These are phyloP conservation scores for Gobiocypris rarus DNA, from an alignment of 2,113 vertebrate genomes.

Conservation along the genomic window DNA sequence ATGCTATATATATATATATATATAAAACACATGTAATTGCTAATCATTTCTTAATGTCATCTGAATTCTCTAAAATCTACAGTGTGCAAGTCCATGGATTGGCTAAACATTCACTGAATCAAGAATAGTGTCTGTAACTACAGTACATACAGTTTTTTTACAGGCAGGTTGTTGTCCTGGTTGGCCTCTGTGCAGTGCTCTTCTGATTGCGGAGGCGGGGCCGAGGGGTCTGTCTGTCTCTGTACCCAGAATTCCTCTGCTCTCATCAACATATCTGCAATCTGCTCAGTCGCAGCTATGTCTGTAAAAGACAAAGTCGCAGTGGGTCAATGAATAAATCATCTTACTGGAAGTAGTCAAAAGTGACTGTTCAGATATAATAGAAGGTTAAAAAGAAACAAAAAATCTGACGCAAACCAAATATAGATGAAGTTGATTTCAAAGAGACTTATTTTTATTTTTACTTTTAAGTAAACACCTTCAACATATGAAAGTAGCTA, in stretches of 20 bases:
- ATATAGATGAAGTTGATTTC: not conserved
- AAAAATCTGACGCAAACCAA: not conserved
- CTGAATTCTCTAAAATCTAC: not conserved
- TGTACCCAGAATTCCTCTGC: constrained; percentile 86
- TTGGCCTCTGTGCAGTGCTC: constrained; percentile 81
- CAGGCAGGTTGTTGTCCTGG: constrained; percentile 75
- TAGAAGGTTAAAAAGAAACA: not conserved
- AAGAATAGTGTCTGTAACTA: not conserved
- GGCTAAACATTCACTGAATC: not conserved
- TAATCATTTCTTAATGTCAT: not conserved
- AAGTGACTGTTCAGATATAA: not conserved
- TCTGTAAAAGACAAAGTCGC: constrained; percentile 69
- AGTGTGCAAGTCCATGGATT: not conserved
- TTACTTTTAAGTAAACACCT: not conserved
- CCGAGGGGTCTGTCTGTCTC: constrained; percentile 74
- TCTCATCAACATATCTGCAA: constrained; percentile 84
- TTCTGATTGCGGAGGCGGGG: constrained; percentile 71
- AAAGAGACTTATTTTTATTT: not conserved
- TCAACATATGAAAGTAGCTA: not conserved
- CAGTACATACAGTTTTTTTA: constrained; percentile 85
- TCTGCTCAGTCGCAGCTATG: constrained; percentile 83
- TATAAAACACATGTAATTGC: not conserved
- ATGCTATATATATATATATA: not conserved
- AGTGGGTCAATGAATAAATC: not conserved
- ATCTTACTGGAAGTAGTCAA: not conserved